Base-by-base conservation (phyloP, 1,140 invertebrate genomes). In the Heliconius hermathena region DNA sequence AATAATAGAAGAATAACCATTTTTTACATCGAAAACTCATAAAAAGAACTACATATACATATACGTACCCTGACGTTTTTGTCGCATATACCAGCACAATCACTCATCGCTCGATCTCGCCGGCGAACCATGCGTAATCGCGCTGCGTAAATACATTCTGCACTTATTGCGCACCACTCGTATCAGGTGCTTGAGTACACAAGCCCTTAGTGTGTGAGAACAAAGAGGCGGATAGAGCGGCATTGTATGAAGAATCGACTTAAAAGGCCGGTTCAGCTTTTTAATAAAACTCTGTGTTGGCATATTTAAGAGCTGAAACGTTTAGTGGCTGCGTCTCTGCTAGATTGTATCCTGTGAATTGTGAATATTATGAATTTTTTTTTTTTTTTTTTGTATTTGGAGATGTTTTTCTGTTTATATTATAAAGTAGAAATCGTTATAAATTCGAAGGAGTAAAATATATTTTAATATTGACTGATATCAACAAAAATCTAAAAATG, bases 71-170 rank as follows among this genome's bases (percentile, higher is more conserved):
- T 83, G 74, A 72, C 49, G 72, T 57, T 52, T 78, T 83, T 79
- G 74, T 83, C 74, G 74, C 76, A 76, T 74, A 72, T 38, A 41
- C 52, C 52, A 41, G 46, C 71, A 78, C 49, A 77, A 83, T 83
- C 79, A 73, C 74, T 78, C 78, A 82, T 78, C 78, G 77, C 75
- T 76, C 82, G 80, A 84, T 85, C 79, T 78, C 77, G 74, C 75
- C 81, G 81, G 71, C 80, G 77, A 83, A 84, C 84, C 77, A 86
- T 84, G 85, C 87, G 87, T 90, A 90, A 91, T 90, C 89, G 89
- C 84, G 81, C 84, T 83, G 79, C 79, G 90, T 89, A 92, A 92
- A 92, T 92, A 92, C 91, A 85, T 89, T 90, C 83, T 87, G 87
- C 91, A 88, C 90, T 92, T 88, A 90, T 90, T 87, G 85, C 86